Percentiles rank a stretch among this genome's conserved stretches.
Evolutionary conservation across 1,140 invertebrate species (phyloP).

Genomic region (Drosophila oshimai): DNA sequence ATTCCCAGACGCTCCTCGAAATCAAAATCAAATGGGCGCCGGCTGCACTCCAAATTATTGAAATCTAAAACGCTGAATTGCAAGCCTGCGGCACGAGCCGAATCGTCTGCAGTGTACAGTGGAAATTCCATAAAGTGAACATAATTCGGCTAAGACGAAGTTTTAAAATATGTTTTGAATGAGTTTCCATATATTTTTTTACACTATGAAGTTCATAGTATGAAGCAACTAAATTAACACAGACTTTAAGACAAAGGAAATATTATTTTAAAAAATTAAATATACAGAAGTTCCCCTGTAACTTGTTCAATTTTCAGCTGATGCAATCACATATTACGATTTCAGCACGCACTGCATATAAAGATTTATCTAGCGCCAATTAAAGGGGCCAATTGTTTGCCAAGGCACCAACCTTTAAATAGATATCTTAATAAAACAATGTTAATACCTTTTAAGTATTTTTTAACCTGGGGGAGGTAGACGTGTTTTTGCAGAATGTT

Average conservation of each 20-base stretch:
- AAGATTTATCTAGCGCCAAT: slow-evolving; percentile 18
- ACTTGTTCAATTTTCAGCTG: slow-evolving; percentile 20
- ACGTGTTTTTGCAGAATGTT: slow-evolving; percentile 19
- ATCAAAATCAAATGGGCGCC: slow-evolving; percentile 21
- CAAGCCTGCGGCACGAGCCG: slow-evolving; percentile 86
- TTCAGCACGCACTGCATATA: slow-evolving; percentile 11
- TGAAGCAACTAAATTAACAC: background rate
- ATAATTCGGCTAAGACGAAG: too few species aligned
- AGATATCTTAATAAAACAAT: background rate
- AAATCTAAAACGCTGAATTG: slow-evolving; percentile 86
- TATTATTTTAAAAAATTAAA: too few species aligned
- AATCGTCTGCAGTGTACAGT: slow-evolving; percentile 79
- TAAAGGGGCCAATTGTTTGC: slow-evolving; percentile 9
- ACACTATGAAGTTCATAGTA: background rate
- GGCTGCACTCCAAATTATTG: slow-evolving; percentile 83
- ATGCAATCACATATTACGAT: slow-evolving; percentile 36
- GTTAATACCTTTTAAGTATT: slow-evolving; percentile 29
- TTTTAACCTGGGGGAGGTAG: slow-evolving; percentile 12
- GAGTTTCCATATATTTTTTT: too few species aligned
- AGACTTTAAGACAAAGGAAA: background rate
- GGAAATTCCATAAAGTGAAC: background rate
- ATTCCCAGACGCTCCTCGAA: slow-evolving; percentile 29
- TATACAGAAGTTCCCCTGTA: background rate
- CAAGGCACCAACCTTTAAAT: slow-evolving; percentile 15
- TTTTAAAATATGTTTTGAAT: too few species aligned